These are phyloP conservation scores for Propithecus deckenii DNA, from an alignment of 2,797 vertebrate genomes.

Conservation along the genomic window DNA sequence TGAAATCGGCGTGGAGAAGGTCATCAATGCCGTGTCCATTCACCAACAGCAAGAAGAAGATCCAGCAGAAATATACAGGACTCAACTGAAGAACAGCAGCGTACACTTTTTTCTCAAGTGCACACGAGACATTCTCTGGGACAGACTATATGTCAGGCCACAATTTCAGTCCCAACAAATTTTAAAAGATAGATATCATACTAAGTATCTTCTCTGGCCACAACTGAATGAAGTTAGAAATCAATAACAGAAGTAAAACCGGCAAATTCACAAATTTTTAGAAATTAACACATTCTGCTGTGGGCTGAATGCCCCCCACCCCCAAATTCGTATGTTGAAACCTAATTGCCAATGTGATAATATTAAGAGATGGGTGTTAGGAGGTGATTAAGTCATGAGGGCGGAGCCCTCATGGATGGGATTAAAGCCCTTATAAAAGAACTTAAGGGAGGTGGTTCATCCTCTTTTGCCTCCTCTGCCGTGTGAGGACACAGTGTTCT, in stretches of 20 bases:
- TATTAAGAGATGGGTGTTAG: background rate
- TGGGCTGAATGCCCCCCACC: background rate
- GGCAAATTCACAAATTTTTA: background rate
- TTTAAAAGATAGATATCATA: background rate
- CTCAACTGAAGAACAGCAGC: background rate
- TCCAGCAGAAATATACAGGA: background rate
- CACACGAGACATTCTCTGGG: background rate
- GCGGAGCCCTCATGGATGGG: background rate
- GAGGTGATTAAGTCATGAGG: background rate
- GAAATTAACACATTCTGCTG: background rate
- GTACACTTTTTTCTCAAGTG: background rate
- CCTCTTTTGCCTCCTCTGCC: background rate
- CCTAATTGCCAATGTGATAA: background rate
- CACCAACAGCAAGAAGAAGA: background rate
- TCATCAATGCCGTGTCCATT: no score
- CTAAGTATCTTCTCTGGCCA: background rate
- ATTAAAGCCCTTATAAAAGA: background rate
- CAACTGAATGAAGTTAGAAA: background rate
- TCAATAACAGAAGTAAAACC: background rate
- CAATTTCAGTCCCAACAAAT: background rate
- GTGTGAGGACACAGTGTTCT: background rate
- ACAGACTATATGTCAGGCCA: background rate
- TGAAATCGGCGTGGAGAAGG: no score
- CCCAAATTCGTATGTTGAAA: background rate
- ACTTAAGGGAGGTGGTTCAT: background rate